phyloP scores from a whole-genome alignment of 2,888 invertebrate species.

The Caenorhabditis doughertyi region DNA sequence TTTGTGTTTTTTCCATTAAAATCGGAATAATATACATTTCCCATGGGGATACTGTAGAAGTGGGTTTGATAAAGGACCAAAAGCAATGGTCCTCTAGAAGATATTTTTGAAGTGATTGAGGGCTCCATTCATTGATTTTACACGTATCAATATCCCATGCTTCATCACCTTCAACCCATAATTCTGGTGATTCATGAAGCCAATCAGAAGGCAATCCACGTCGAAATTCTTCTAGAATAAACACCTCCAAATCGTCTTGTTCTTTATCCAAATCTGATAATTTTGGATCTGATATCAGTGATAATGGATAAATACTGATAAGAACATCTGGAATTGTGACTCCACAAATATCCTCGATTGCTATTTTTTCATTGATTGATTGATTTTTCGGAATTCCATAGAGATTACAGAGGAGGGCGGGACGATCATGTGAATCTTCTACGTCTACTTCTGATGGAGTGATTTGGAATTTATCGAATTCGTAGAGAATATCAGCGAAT shows the following conservation, averaged over 20 bases:
- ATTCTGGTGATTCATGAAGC: conserved; percentile 10
- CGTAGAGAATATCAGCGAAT: conserved; percentile 4
- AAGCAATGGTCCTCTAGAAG: conserved; percentile 11
- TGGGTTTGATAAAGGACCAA: not conserved
- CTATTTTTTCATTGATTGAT: not conserved
- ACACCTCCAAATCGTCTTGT: conserved; percentile 8
- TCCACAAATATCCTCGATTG: conserved; percentile 36
- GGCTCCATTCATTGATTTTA: not conserved
- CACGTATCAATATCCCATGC: conserved; percentile 13
- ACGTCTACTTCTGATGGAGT: conserved; percentile 32
- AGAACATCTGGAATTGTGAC: conserved; percentile 5
- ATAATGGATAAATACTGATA: conserved; percentile 19
- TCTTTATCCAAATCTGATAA: not conserved
- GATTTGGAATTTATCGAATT: conserved; percentile 30
- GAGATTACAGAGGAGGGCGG: conserved; percentile 33
- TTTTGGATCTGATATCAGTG: not conserved
- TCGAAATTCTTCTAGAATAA: conserved; percentile 28
- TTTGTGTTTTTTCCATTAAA: not conserved
- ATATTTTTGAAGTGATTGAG: not conserved
- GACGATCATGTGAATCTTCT: not conserved
- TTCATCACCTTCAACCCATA: not conserved
- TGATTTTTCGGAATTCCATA: conserved; percentile 10
- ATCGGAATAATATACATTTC: conserved; percentile 18
- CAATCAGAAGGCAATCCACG: conserved; percentile 12
- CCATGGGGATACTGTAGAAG: conserved; percentile 4